These are phyloP conservation scores for Lycodopsis pacificus DNA, from an alignment of 2,797 vertebrate genomes.

Conservation along the genomic window DNA sequence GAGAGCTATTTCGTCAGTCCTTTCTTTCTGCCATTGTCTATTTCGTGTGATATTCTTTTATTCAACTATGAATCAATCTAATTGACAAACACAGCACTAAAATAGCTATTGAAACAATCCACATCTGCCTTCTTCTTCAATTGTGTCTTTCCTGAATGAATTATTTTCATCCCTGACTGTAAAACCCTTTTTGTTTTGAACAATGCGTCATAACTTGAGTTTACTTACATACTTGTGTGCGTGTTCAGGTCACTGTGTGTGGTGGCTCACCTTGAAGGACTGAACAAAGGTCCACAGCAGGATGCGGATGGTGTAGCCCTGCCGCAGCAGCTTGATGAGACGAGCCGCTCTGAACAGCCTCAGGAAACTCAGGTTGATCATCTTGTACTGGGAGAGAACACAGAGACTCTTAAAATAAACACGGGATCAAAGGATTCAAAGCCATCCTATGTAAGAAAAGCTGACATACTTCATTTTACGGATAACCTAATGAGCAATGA, in stretches of 20 bases:
- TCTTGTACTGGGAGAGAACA: conserved; percentile 87
- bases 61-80: not conserved
- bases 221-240: not conserved
- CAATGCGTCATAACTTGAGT: not conserved
- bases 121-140: not conserved
- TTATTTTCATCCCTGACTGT: not conserved
- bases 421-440: not conserved
- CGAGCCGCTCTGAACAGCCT: conserved; percentile 94
- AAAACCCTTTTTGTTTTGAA: not conserved
- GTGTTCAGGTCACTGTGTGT: not conserved
- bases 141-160: conserved; percentile 1
- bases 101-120: not conserved
- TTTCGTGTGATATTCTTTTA: conserved; percentile 10
- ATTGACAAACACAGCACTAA: not conserved
- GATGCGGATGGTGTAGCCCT: conserved; percentile 99
- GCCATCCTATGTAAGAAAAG: not conserved
- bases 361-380: conserved; percentile 97
- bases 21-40: not conserved
- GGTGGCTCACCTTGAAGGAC: conserved; percentile 93
- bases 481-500: not conserved
- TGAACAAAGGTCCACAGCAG: conserved; percentile 99
- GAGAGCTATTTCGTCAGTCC: conserved; percentile 21
- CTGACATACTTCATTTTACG: not conserved
- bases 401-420: not conserved
- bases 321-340: conserved; percentile 96